Evolutionary conservation across 2,888 invertebrate species (phyloP).

Genomic region (Heliconius sara): DNA sequence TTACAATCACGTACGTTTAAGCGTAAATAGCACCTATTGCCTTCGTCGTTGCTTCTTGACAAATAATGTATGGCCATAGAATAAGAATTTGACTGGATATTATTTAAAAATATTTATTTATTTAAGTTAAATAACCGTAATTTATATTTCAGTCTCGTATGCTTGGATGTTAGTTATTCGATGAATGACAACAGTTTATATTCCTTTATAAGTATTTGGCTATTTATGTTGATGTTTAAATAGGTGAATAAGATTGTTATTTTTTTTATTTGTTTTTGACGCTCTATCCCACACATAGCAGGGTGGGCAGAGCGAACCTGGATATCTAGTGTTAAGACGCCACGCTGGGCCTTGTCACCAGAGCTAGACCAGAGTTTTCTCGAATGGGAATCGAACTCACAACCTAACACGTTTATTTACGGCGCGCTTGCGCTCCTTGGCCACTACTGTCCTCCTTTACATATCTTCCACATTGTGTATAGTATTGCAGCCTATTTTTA

Average conservation of each 20-base stretch:
- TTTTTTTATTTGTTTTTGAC: too few species aligned
- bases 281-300: too few species aligned
- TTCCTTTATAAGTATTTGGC: neutral
- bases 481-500: too few species aligned
- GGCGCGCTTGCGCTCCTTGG: too few species aligned
- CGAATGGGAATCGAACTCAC: too few species aligned
- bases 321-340: too few species aligned
- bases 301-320: too few species aligned
- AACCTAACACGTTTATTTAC: too few species aligned
- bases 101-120: slow-evolving; percentile 29
- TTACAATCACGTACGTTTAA: slow-evolving; percentile 41
- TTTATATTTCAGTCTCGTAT: slow-evolving; percentile 19
- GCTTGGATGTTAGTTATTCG: neutral
- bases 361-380: too few species aligned
- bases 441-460: too few species aligned
- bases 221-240: neutral
- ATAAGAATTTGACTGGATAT: slow-evolving; percentile 40
- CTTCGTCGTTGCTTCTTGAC: slow-evolving; percentile 42
- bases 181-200: slow-evolving; percentile 8
- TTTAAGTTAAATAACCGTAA: slow-evolving; percentile 19
- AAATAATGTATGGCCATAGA: slow-evolving; percentile 42
- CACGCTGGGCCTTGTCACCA: too few species aligned
- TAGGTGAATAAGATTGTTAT: neutral
- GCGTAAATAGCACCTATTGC: slow-evolving; percentile 44
- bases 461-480: too few species aligned